Evolutionary conservation across 92 coral and sea anemone species (phyloP).

Genomic region (Phymanthus crucifer): DNA sequence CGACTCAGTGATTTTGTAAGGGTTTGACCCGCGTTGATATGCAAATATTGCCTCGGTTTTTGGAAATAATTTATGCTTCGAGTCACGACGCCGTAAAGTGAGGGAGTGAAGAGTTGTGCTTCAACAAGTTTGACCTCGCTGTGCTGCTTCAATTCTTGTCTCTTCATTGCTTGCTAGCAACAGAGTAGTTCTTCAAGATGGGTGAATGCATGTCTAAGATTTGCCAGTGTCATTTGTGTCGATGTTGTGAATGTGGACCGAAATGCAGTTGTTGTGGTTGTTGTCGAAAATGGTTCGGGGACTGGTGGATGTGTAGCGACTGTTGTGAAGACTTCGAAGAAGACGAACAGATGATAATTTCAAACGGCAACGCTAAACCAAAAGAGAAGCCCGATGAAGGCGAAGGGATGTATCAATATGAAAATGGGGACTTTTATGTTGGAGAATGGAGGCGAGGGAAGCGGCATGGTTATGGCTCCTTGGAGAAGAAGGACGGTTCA

Average conservation of each 20-base stretch:
- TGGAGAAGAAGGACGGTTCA: conserved; percentile 73
- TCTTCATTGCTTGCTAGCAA: neutral
- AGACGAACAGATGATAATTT: conserved; percentile 53
- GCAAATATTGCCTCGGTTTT: conserved; percentile 1
- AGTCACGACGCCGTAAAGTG: neutral
- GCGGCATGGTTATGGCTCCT: conserved; percentile 80
- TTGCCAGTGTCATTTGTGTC: conserved; percentile 80
- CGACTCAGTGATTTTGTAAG: conserved; percentile 15
- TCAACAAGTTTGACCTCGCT: neutral
- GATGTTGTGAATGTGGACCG: conserved; percentile 76
- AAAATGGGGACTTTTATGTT: conserved; percentile 83
- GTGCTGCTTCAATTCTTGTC: neutral
- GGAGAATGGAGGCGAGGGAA: conserved; percentile 91
- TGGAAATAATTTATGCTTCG: neutral
- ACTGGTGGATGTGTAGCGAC: conserved; percentile 95
- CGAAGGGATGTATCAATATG: conserved; percentile 85
- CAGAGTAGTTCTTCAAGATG: conserved; percentile 32
- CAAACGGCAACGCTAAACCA: conserved; percentile 41
- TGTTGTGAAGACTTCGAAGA: conserved; percentile 80
- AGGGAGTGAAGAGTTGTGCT: conserved; percentile 6
- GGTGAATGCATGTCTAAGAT: conserved; percentile 79
- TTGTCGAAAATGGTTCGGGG: conserved; percentile 80
- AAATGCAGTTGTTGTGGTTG: conserved; percentile 70
- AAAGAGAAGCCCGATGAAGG: conserved; percentile 77
- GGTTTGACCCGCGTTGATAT: conserved; percentile 21